A percentile compares a stretch with the other conserved stretches of the same genome.
Conservation (phyloP, 64 coral and sea anemone species). For the Astreopora myriophthalma region DNA sequence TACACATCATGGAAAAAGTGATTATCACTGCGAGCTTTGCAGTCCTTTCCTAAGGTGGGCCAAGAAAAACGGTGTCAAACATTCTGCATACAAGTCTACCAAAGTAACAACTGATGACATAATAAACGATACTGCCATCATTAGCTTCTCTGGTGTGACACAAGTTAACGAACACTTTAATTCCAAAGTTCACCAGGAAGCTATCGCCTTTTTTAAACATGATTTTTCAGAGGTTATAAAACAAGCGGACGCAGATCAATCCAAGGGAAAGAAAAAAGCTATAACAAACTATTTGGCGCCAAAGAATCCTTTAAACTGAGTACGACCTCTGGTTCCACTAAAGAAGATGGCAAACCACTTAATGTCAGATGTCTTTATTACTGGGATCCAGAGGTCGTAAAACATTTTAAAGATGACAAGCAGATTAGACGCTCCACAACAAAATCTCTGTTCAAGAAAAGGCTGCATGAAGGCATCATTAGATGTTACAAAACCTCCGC, state of each 20-base stretch:
- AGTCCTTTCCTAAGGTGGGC: constrained; percentile 25
- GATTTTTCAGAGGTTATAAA: neutral
- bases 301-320: neutral
- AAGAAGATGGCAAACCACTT: neutral
- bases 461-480: neutral
- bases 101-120: constrained; percentile 8
- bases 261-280: neutral
- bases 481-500: constrained; percentile 7
- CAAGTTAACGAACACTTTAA: constrained; percentile 20
- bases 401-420: constrained; percentile 27
- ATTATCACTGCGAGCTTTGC: constrained; percentile 6
- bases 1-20: constrained; percentile 8
- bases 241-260: neutral
- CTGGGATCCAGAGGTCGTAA: constrained; percentile 47
- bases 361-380: constrained; percentile 9
- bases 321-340: neutral
- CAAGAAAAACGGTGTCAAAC: neutral
- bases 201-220: constrained; percentile 1
- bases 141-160: constrained; percentile 23
- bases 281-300: neutral
- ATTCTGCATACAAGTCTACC: neutral
- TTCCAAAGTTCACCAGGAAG: constrained; percentile 45
- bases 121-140: constrained; percentile 22
- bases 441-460: constrained; percentile 33
- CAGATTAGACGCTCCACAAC: constrained; percentile 17